phyloP scores from a whole-genome alignment of 2,888 invertebrate genomes.

The Spisula subtruncata region DNA sequence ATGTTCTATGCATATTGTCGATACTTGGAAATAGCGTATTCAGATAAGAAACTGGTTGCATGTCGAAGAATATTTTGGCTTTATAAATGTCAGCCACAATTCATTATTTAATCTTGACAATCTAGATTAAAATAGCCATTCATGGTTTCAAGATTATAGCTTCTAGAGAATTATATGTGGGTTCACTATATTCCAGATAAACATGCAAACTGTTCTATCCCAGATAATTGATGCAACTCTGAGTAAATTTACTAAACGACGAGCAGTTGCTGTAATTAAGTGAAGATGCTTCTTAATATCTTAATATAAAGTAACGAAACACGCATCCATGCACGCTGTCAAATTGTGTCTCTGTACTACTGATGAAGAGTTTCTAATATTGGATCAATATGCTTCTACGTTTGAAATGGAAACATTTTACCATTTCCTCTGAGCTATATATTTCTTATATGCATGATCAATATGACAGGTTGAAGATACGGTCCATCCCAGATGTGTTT shows the following conservation, averaged over 20 bases:
- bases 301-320: neutral
- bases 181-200: constrained; percentile 4
- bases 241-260: neutral
- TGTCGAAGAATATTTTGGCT: constrained; percentile 24
- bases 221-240: neutral
- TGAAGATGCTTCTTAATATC: neutral
- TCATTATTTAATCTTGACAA: neutral
- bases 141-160: neutral
- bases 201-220: neutral
- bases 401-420: no score
- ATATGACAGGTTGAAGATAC: neutral
- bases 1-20: no score
- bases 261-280: neutral
- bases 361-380: no score
- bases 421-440: neutral
- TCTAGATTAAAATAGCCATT: neutral
- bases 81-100: neutral
- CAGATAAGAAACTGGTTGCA: neutral
- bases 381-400: no score
- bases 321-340: neutral
- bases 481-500: neutral
- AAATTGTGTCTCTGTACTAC: neutral
- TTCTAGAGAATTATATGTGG: neutral
- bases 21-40: no score
- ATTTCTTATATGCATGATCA: no score